phyloP scores from a whole-genome alignment of 2,113 vertebrate genomes.

The Laticauda colubrina region DNA sequence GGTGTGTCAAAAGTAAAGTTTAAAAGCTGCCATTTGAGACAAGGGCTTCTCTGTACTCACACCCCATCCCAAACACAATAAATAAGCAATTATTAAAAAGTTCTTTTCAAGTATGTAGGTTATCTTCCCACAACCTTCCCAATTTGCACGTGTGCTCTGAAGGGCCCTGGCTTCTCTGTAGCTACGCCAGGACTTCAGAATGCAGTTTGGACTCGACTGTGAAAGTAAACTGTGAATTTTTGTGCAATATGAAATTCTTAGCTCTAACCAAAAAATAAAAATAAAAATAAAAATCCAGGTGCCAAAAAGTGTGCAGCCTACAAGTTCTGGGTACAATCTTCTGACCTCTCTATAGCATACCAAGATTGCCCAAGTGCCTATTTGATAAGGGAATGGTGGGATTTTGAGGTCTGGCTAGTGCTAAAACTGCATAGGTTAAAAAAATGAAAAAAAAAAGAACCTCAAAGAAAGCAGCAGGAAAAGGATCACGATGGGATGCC shows the following conservation, averaged over 20 bases:
- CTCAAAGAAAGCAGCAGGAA: slow-evolving; percentile 60
- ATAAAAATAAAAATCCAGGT: slow-evolving; percentile 67
- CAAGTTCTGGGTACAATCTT: slow-evolving; percentile 76
- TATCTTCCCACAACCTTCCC: slow-evolving; percentile 60
- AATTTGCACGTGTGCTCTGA: slow-evolving; percentile 68
- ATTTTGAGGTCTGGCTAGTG: slow-evolving; percentile 70
- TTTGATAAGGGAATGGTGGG: slow-evolving; percentile 46
- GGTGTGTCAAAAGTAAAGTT: slow-evolving; percentile 66
- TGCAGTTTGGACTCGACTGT: slow-evolving; percentile 68
- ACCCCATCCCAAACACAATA: slow-evolving; percentile 83
- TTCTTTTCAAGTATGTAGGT: slow-evolving; percentile 77
- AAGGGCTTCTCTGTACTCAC: slow-evolving; percentile 91
- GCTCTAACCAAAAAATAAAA: slow-evolving; percentile 67
- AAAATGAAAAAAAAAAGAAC: slow-evolving; percentile 43
- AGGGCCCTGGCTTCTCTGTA: slow-evolving; percentile 84
- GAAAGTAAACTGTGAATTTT: slow-evolving; percentile 67
- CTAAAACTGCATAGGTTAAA: slow-evolving; percentile 76
- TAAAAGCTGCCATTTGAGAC: slow-evolving; percentile 84
- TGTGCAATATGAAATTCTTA: slow-evolving; percentile 74
- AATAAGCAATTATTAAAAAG: slow-evolving; percentile 82
- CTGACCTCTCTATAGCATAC: slow-evolving; percentile 82
- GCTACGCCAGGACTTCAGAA: slow-evolving; percentile 78
- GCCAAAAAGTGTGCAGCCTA: slow-evolving; percentile 71
- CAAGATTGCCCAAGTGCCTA: slow-evolving; percentile 76
- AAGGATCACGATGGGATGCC: slow-evolving; percentile 61